phyloP scores from a whole-genome alignment of 2,888 invertebrate species.

The Limnephilus auricula region DNA sequence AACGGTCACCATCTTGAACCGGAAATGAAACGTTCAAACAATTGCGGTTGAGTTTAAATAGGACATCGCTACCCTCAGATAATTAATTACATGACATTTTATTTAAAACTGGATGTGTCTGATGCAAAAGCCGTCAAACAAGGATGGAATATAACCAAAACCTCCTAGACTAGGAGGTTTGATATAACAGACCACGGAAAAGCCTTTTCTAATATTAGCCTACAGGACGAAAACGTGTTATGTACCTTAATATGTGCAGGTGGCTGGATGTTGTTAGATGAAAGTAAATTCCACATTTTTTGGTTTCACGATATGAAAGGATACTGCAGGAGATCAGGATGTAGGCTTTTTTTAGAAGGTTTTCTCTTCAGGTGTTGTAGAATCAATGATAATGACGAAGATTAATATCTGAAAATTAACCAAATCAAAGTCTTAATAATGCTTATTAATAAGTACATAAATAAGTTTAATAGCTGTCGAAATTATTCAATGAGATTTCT shows the following conservation, averaged over 20 bases:
- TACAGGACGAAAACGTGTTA: background rate
- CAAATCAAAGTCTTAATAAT: background rate
- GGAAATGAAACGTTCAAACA: too few species aligned
- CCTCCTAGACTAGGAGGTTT: too few species aligned
- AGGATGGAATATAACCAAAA: background rate
- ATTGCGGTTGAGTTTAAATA: too few species aligned
- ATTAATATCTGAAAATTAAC: background rate
- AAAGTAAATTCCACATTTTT: background rate
- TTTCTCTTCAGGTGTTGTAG: background rate
- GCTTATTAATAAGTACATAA: background rate
- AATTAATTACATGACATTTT: too few species aligned
- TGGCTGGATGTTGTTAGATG: background rate
- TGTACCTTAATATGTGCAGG: background rate
- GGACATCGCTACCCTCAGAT: too few species aligned
- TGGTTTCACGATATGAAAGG: background rate
- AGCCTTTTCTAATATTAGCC: background rate
- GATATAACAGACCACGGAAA: background rate
- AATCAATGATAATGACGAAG: background rate
- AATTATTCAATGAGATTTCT: conserved; percentile 33
- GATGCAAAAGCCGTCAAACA: background rate
- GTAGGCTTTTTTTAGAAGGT: background rate
- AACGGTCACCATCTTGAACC: too few species aligned
- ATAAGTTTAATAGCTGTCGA: background rate
- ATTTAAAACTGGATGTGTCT: too few species aligned
- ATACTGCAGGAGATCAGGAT: background rate